These are phyloP conservation scores for Phoenicopterus ruber DNA, from an alignment of 2,113 vertebrate species.

Conservation along the genomic window DNA sequence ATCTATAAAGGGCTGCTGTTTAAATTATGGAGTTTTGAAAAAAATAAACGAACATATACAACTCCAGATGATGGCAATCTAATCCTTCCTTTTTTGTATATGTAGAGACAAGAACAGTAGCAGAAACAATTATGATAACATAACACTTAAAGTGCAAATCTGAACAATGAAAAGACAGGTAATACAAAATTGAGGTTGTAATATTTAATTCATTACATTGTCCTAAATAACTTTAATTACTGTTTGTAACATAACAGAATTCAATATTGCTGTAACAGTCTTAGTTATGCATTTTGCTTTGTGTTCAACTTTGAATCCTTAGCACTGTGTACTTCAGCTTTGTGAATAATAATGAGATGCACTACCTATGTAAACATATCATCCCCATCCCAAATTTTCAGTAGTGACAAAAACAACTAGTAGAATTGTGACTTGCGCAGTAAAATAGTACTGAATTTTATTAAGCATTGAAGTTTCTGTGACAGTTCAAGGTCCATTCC, in stretches of 20 bases:
- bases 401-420: not conserved
- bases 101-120: not conserved
- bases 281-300: not conserved
- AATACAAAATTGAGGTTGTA: not conserved
- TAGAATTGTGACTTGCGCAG: not conserved
- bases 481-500: not conserved
- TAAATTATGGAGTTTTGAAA: not conserved
- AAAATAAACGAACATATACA: not conserved
- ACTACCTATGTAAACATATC: not conserved
- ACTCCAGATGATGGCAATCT: not conserved
- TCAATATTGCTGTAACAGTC: not conserved
- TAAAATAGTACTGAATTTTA: not conserved
- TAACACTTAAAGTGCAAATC: not conserved
- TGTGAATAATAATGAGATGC: not conserved
- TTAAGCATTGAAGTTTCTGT: not conserved
- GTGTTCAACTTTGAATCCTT: not conserved
- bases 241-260: not conserved
- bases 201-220: not conserved
- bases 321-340: not conserved
- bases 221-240: not conserved
- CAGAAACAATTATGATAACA: not conserved
- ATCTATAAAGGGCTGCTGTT: not conserved
- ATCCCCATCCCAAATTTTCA: not conserved
- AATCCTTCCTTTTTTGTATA: not conserved
- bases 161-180: not conserved